These are phyloP conservation scores for Boleophthalmus pectinirostris DNA, from an alignment of 2,113 vertebrate genomes.

Conservation along the genomic window DNA sequence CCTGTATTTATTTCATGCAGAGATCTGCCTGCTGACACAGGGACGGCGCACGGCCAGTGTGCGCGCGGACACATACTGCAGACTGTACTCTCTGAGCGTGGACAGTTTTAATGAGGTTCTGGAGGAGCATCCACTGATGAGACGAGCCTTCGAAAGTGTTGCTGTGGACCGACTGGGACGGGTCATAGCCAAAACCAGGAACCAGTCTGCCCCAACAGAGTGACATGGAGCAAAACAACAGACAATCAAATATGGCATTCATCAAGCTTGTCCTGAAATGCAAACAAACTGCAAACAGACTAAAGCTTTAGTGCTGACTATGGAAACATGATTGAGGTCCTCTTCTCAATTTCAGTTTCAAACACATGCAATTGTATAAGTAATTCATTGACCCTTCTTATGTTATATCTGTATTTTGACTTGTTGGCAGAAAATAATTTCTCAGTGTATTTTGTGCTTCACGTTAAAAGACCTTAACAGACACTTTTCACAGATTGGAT, in stretches of 20 bases:
- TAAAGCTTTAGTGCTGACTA: background rate
- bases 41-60: constrained; percentile 78
- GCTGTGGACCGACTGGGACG: constrained; percentile 74
- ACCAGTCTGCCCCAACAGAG: constrained; percentile 32
- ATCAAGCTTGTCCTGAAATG: constrained; percentile 15
- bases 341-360: constrained; percentile 13
- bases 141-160: constrained; percentile 76
- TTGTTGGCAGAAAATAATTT: background rate
- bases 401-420: constrained; percentile 3
- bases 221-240: constrained; percentile 15
- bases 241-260: constrained; percentile 12
- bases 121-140: constrained; percentile 81
- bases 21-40: constrained; percentile 79
- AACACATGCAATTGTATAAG: constrained; percentile 11
- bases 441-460: constrained; percentile 2
- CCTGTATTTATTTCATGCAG: constrained; percentile 46
- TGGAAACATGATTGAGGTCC: constrained; percentile 6
- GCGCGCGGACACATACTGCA: constrained; percentile 77
- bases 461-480: background rate
- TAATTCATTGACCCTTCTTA: constrained; percentile 8
- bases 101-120: constrained; percentile 80
- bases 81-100: constrained; percentile 80
- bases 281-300: constrained; percentile 3
- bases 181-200: constrained; percentile 47
- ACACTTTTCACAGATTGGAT: constrained; percentile 12